Evolutionary conservation across 2,797 vertebrate species (phyloP).

Genomic region (Octomys mimax): DNA sequence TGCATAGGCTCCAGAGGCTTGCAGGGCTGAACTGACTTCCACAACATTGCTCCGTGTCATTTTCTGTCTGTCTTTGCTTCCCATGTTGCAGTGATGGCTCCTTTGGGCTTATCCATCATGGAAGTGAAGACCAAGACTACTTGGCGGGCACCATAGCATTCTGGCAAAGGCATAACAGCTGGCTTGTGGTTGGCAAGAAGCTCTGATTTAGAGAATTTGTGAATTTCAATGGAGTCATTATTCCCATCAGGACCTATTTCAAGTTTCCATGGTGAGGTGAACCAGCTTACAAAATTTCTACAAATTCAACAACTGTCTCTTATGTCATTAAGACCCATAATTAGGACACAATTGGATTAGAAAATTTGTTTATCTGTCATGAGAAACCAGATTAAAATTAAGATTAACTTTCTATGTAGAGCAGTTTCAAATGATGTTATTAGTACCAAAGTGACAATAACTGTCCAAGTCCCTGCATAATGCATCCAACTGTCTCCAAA

Average conservation of each 20-base stretch:
- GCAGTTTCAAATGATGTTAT: constrained; percentile 18
- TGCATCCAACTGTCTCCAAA: background rate
- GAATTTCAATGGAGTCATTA: background rate
- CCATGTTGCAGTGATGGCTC: background rate
- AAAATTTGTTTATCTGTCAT: background rate
- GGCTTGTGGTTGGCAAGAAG: background rate
- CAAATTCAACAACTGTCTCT: constrained; percentile 4
- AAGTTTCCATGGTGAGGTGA: background rate
- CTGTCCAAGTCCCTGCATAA: background rate
- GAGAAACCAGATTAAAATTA: background rate
- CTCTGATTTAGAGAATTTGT: background rate
- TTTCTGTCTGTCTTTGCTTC: constrained; percentile 18
- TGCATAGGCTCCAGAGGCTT: background rate
- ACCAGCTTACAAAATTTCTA: background rate
- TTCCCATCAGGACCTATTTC: background rate
- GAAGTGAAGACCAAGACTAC: constrained; percentile 16
- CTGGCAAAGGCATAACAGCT: background rate
- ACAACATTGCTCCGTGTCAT: background rate
- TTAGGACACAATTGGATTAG: background rate
- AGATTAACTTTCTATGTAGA: background rate
- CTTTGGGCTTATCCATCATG: background rate
- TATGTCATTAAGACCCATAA: background rate
- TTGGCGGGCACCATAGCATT: background rate
- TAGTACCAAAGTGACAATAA: background rate
- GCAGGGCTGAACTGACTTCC: background rate